A percentile compares a stretch with the other conserved stretches of the same genome.
phyloP scores from a whole-genome alignment of 2,113 vertebrate genomes.

The Oreotrochilus melanogaster region DNA sequence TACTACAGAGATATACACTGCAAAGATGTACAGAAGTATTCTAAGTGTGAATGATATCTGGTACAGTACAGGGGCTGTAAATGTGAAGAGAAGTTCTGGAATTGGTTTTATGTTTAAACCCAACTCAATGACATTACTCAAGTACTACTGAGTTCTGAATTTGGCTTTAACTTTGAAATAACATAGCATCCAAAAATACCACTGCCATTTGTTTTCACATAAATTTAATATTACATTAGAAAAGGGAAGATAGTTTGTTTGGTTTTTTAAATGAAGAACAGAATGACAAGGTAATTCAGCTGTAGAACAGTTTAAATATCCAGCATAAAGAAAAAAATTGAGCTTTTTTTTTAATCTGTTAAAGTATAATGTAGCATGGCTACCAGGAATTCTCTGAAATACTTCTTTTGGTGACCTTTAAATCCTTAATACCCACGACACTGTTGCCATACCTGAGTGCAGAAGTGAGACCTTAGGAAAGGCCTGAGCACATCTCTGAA shows the following conservation, averaged over 20 bases:
- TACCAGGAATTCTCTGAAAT: conserved; percentile 16
- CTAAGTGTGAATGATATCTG: not conserved
- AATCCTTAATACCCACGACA: not conserved
- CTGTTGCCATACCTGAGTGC: not conserved
- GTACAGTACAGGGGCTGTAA: not conserved
- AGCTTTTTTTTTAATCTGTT: not conserved
- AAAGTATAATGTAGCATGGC: conserved; percentile 38
- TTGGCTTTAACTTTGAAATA: not conserved
- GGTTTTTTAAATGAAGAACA: conserved; percentile 64
- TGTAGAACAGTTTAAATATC: conserved; percentile 72
- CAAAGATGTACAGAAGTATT: not conserved
- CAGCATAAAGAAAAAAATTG: conserved; percentile 73
- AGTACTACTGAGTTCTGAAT: not conserved
- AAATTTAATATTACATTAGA: conserved; percentile 78
- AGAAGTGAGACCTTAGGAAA: not conserved
- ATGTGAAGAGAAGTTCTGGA: not conserved
- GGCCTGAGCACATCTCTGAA: not conserved
- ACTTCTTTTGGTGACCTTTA: not conserved
- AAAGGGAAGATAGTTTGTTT: conserved; percentile 79
- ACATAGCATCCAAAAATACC: not conserved
- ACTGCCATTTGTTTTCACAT: not conserved
- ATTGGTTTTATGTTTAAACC: not conserved
- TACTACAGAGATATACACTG: not conserved
- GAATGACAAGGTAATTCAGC: conserved; percentile 77
- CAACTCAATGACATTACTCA: not conserved